Evolutionary conservation across 2,888 invertebrate species (phyloP), one percentile per base, ranked within the genome.

Genomic region (Luffia ferchaultella): DNA sequence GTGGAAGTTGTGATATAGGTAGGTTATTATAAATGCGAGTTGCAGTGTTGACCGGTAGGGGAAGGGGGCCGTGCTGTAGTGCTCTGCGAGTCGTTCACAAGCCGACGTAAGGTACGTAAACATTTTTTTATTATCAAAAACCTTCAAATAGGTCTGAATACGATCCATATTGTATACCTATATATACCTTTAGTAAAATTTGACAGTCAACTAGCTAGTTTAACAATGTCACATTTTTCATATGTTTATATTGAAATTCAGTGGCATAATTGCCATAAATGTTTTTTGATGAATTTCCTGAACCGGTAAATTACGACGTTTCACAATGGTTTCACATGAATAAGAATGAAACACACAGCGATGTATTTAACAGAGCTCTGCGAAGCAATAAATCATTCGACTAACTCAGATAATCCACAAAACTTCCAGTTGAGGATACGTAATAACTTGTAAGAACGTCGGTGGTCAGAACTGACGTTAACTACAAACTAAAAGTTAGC

Each of bases 1-100:
- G 76, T 76, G 75, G 76, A 73, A 76, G 79, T 80, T 80, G 79
- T 82, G 78, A 82, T 79, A 79, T 74, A 75, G 71, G 64, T 76
- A 76, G 74, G 69, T 62, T 68, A 64, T 63, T 64, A 58, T 60
- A 9, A 62, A 63, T 64, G 63, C 60, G 62, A 61, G 53, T 42
- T 7, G 50, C 5, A 59, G 64, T 56, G 61, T 59, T 70, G 71
- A 65, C 68, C 68, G 58, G 64, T 67, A 63, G 67, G 68, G 73
- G 71, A 66, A 55, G 60, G 18, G 18, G 61, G 62, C 55, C 53
- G 60, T 61, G 55, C 54, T 57, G 55, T 30, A 3, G 30, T 30
- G 30, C 3, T 12, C 30, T 30, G 3, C 30, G 30, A 30, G 12
- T 3, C n/a, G n/a, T 12, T 7, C 5, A 30, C 12, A 30, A 30